Conservation (phyloP, 2,113 vertebrate genomes). For the Heloderma charlesbogerti region DNA sequence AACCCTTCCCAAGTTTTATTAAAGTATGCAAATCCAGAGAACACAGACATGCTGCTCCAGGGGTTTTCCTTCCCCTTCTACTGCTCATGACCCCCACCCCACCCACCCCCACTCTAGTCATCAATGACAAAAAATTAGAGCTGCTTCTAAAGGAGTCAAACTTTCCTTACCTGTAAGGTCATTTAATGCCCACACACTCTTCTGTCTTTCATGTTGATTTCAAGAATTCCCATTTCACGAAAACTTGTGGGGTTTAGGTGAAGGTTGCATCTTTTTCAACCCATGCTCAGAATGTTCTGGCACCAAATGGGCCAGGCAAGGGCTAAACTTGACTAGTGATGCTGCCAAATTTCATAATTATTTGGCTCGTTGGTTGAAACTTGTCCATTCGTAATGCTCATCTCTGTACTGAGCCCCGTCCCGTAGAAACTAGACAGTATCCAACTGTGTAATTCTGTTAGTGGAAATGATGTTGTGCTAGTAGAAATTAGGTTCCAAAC, state of each 20-base stretch:
- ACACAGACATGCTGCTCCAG: slow-evolving; percentile 13
- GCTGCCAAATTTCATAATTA: too few species aligned
- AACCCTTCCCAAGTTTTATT: slow-evolving; percentile 61
- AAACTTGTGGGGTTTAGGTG: neutral
- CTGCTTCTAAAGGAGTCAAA: slow-evolving; percentile 1
- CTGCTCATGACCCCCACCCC: neutral
- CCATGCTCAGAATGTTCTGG: neutral
- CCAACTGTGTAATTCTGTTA: too few species aligned
- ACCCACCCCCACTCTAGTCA: slow-evolving; percentile 5
- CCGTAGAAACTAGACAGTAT: too few species aligned
- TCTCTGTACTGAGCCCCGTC: too few species aligned
- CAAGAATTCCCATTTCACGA: neutral
- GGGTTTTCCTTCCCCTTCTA: slow-evolving; percentile 26
- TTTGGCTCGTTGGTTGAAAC: too few species aligned
- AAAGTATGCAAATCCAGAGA: slow-evolving; percentile 65
- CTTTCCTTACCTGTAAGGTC: neutral
- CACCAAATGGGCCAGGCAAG: too few species aligned
- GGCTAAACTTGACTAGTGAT: neutral
- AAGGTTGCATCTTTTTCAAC: neutral
- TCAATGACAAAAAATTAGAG: slow-evolving; percentile 31
- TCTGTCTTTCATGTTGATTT: neutral
- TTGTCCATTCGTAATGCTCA: too few species aligned
- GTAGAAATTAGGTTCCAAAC: too few species aligned
- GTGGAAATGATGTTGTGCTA: too few species aligned
- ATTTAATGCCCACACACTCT: neutral